phyloP scores from a whole-genome alignment of 2,888 invertebrate genomes.

The Melieria omissa region DNA sequence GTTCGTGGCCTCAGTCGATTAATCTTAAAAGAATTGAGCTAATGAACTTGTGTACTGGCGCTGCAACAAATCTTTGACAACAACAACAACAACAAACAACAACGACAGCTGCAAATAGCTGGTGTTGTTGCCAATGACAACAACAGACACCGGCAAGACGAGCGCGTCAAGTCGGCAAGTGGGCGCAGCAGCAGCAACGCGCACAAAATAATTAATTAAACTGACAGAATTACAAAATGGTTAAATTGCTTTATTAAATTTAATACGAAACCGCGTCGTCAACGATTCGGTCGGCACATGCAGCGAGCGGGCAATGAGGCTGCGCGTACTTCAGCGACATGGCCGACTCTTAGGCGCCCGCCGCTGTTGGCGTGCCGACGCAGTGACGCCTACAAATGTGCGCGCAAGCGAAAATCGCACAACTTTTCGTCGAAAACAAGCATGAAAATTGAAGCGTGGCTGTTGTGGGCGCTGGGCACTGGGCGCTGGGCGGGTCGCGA shows the following conservation, averaged over 20 bases:
- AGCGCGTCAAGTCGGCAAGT: background rate
- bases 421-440: too few species aligned
- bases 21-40: conserved; percentile 1
- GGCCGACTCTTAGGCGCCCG: too few species aligned
- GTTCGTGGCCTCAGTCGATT: background rate
- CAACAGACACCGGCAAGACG: background rate
- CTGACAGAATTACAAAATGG: conserved; percentile 10
- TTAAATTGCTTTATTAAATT: conserved; percentile 7
- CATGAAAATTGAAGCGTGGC: too few species aligned
- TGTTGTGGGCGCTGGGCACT: too few species aligned
- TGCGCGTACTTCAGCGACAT: too few species aligned
- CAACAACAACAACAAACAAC: background rate
- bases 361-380: too few species aligned
- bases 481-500: too few species aligned
- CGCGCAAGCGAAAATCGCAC: too few species aligned
- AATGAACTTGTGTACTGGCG: background rate
- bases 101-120: background rate
- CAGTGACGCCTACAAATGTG: too few species aligned
- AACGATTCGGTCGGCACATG: too few species aligned
- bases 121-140: background rate
- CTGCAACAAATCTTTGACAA: background rate
- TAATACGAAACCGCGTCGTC: background rate
- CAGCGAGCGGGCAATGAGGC: too few species aligned
- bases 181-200: background rate
- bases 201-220: conserved; percentile 9